Evolutionary conservation across 2,113 vertebrate genomes (phyloP).

Genomic region (Podarcis cretensis): DNA sequence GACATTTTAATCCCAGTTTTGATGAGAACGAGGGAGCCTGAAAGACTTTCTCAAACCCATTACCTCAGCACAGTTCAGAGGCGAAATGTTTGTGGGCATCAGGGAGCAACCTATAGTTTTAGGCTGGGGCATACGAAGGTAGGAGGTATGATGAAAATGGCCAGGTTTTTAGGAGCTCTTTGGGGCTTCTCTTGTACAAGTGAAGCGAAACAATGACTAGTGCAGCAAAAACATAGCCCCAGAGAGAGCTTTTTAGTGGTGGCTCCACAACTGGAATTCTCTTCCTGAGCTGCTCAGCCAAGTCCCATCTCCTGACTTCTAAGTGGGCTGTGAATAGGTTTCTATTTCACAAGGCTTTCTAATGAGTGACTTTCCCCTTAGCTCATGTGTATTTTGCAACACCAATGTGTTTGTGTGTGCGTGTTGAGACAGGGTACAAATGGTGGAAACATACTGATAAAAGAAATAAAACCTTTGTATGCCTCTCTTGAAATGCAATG

Average conservation of each 20-base stretch:
- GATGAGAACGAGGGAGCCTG: conserved; percentile 17
- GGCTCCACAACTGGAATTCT: not conserved
- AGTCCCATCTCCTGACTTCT: not conserved
- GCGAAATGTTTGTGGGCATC: not conserved
- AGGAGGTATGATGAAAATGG: not conserved
- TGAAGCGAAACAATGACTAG: not conserved
- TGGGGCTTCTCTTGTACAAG: not conserved
- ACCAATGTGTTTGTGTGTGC: not conserved
- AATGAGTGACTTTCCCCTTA: not conserved
- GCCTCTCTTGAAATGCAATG: not conserved
- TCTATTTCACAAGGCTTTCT: not conserved
- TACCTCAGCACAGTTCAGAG: not conserved
- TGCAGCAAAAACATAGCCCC: no score
- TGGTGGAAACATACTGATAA: not conserved
- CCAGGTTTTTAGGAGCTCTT: not conserved
- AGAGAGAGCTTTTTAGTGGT: not conserved
- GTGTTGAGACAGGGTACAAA: not conserved
- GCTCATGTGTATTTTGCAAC: not conserved
- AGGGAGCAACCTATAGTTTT: not conserved
- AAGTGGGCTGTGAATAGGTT: not conserved
- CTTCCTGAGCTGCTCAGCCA: no score
- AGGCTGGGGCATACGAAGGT: not conserved
- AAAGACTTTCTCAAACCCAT: conserved; percentile 28
- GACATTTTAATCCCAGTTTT: conserved; percentile 70
- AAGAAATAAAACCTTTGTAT: not conserved